Evolutionary conservation across 2,797 vertebrate genomes (phyloP), one percentile per base, ranked within the genome.

Genomic region (Gambusia yucatana): DNA sequence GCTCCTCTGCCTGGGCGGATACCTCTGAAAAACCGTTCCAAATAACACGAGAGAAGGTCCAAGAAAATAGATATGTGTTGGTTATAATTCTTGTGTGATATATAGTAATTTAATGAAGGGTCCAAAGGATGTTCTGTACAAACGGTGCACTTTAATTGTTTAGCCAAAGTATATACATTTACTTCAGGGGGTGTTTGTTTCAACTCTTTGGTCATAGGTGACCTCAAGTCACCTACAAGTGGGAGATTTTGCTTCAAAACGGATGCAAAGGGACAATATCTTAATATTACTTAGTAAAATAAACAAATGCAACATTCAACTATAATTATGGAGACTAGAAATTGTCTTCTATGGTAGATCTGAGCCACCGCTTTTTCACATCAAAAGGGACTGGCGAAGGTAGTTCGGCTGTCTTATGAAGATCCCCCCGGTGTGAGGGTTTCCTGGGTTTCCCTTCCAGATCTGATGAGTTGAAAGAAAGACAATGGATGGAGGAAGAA

Each of bases 1-100:
- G 57, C 79, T 99, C 84, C 94, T 99, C 11, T 99, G 97, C 86
- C 89, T 98, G 85, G 96, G 97, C 0, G 98, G 98, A 44, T 97
- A 92, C 93, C 93, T 99, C 11, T 99, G 93, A 97, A 74, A 11
- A 22, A 47, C 71, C 11, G 57, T 48, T 52, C 61, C 73, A 59
- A 65, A 85, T 39, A 36, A 52, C 74, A 86, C n/a, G 17, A 7
- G 36, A 44, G 41, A 41, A 14, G 36, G 73, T 28, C 33, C 36
- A 1, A 48, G 67, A 76, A 67, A 67, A 82, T 6, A 17, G 76
- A 80, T 73, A 79, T 16, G 3, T 77, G 76, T 86, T 81, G 2
- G 33, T 52, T 55, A 44, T 77, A 55, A 84, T 85, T 88, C 82
- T 55, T 88, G 67, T 82, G 81, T 86, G 80, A 39, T 14, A 2